Conservation (phyloP, 2,797 vertebrate genomes). For the Taeniopygia guttata region DNA sequence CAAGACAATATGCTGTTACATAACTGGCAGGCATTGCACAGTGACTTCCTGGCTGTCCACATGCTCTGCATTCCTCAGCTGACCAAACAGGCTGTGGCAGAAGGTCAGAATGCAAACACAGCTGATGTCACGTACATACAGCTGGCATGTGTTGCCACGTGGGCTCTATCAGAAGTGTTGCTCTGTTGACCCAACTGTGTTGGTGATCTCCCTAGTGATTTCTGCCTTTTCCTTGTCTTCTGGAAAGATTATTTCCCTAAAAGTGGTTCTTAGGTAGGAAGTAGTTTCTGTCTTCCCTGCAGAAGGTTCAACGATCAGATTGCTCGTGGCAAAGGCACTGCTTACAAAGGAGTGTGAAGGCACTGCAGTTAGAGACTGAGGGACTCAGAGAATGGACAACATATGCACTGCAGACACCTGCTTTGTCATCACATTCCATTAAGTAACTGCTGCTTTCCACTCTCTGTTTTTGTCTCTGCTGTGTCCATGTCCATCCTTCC, state of each 20-base stretch:
- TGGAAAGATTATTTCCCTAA: neutral
- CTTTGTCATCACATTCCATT: neutral
- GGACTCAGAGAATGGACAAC: neutral
- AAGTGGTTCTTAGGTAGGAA: neutral
- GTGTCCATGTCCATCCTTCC: neutral
- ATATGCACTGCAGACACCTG: neutral
- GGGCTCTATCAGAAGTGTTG: neutral
- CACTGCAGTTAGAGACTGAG: neutral
- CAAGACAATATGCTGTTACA: neutral
- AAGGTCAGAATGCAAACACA: neutral
- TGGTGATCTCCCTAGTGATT: neutral
- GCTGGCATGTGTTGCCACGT: neutral
- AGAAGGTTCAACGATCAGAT: neutral
- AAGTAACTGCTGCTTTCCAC: neutral
- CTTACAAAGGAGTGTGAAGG: neutral
- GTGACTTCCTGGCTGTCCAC: neutral
- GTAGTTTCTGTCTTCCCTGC: neutral
- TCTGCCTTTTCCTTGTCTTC: neutral
- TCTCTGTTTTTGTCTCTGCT: neutral
- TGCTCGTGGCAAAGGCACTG: neutral
- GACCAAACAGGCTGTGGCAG: neutral
- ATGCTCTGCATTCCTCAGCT: neutral
- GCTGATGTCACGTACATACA: neutral
- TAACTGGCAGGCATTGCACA: neutral
- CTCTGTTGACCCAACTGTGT: neutral